Evolutionary conservation across 2,888 invertebrate genomes (phyloP), one percentile per base, ranked within the genome.

Genomic region (Flexamia atlantica): DNA sequence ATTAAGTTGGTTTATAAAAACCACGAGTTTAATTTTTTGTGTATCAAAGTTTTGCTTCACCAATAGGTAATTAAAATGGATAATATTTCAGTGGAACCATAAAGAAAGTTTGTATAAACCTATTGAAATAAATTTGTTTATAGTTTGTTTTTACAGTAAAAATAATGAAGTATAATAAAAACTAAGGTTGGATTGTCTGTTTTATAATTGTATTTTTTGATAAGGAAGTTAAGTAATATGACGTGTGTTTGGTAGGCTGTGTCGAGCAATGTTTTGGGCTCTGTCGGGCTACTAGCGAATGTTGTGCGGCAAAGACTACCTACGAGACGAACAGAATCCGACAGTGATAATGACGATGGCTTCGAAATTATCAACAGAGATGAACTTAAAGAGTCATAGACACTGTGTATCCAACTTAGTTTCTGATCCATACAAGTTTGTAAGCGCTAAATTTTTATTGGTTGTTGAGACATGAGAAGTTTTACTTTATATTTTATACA

Each of bases 291-390:
- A 9, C 60, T 83, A 20, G 82, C 82, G 0, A 74, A 36, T 12
- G 82, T 83, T 25, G 25, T 83, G 17, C 36, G 82, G 30, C 82
- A 25, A 32, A 60, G 46, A 46, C 46, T 17, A 20, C 70, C 42
- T 30, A 46, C 30, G 7, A 70, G 82, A 10, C 36, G 82, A 14
- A 28, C 46, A 60, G 81, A 81, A n/a, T 30, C 68, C 14, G 82
- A 82, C 50, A 70, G 70, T 32, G 72, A 83, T 25, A 25, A 50
- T 17, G 60, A 64, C 23, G 50, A 83, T 10, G 82, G 74, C 74
- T 83, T 83, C 57, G 82, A 83, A 57, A 74, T 83, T 40, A 83
- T 83, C 60, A 74, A 83, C 57, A 72, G 74, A 53, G 82, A 83
- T 23, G 82, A 83, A 25, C 60, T 83, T 36, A 57, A 25, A 10